Conservation (phyloP, 2,888 invertebrate genomes). For the Sceliomorpha sp. region DNA sequence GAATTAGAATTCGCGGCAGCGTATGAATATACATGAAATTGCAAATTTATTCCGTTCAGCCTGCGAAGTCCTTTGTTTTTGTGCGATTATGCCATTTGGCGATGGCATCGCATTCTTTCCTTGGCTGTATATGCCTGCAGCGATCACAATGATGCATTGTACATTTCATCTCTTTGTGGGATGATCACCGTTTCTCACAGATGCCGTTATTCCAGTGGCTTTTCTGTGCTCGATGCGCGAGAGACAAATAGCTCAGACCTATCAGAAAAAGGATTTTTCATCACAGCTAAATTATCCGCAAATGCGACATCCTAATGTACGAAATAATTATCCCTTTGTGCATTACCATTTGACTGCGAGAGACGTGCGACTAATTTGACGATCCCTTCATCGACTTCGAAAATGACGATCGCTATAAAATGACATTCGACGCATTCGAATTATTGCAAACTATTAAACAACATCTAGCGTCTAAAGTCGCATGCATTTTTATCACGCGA, state of each 20-base stretch:
- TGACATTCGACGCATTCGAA: too few relatives aligned
- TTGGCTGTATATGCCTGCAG: constrained; percentile 45
- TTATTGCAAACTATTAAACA: too few relatives aligned
- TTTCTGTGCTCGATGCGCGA: constrained; percentile 39
- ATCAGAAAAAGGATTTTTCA: constrained; percentile 28
- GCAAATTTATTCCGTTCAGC: constrained; percentile 38
- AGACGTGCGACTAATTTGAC: too few relatives aligned
- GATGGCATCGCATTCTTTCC: constrained; percentile 44
- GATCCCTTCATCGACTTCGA: too few relatives aligned
- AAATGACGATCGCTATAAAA: too few relatives aligned
- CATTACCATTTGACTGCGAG: too few relatives aligned
- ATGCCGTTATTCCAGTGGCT: constrained; percentile 31
- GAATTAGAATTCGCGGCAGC: not conserved
- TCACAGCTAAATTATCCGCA: constrained; percentile 30
- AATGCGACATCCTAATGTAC: too few relatives aligned
- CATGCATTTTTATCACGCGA: too few relatives aligned
- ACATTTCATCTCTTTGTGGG: constrained; percentile 56
- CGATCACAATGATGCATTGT: constrained; percentile 56
- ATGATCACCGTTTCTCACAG: constrained; percentile 39
- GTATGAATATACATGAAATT: constrained; percentile 25
- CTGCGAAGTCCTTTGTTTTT: constrained; percentile 42
- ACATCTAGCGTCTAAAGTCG: too few relatives aligned
- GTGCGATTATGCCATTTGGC: constrained; percentile 41
- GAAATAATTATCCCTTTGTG: too few relatives aligned
- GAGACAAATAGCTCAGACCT: constrained; percentile 46